Conservation (phyloP, 2,888 invertebrate species). For the Cephus rjabovi region DNA sequence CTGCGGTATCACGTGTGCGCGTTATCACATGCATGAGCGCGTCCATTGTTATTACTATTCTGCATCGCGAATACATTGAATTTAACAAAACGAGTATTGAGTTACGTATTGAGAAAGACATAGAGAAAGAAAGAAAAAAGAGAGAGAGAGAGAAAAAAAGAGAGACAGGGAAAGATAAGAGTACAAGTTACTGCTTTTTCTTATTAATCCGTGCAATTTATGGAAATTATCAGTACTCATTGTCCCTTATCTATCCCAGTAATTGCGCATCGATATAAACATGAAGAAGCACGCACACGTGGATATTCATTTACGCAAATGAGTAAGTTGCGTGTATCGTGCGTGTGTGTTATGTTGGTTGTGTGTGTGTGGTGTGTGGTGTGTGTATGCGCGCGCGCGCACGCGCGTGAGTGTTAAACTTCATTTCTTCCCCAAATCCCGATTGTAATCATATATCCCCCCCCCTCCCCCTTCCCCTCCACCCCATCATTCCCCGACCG, state of each 20-base stretch:
- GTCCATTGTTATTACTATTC: constrained; percentile 26
- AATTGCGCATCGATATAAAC: neutral
- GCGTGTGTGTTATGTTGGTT: neutral
- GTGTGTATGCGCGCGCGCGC: neutral
- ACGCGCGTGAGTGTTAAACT: neutral
- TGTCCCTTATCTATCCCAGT: neutral
- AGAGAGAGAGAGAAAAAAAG: no score
- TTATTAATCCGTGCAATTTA: neutral
- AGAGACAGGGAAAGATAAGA: neutral
- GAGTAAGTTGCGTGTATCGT: neutral
- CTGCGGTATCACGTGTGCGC: neutral
- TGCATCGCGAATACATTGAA: neutral
- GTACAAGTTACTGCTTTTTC: neutral
- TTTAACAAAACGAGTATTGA: neutral
- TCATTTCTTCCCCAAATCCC: no score
- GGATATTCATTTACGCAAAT: neutral
- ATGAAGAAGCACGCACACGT: neutral
- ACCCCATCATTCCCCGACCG: neutral
- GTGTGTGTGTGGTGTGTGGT: no score
- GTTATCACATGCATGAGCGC: constrained; percentile 42
- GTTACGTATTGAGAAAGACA: neutral
- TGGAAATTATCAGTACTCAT: neutral
- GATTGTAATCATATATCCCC: no score
- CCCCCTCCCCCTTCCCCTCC: neutral
- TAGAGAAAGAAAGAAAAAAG: no score